These are phyloP conservation scores for Pangasius krempfi DNA, from an alignment of 2,797 vertebrate genomes.

Conservation along the genomic window DNA sequence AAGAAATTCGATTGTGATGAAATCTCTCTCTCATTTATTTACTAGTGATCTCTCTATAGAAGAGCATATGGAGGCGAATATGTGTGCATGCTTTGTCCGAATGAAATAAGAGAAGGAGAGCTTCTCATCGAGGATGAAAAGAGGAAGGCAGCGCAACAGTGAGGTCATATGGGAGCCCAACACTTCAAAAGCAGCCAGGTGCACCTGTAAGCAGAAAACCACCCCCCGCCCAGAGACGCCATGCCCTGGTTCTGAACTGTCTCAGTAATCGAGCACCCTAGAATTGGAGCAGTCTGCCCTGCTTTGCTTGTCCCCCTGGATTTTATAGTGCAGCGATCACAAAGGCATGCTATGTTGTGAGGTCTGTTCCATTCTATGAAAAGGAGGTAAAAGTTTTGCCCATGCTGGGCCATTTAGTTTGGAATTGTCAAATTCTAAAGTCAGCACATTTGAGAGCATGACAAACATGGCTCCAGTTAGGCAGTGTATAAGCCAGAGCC, in stretches of 20 bases:
- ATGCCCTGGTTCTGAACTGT: conserved; percentile 47
- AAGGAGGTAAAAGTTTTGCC: conserved; percentile 35
- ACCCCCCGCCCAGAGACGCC: conserved; percentile 1
- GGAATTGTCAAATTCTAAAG: conserved; percentile 55
- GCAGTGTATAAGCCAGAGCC: conserved; percentile 56
- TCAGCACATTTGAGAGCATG: conserved; percentile 57
- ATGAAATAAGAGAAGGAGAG: conserved; percentile 43
- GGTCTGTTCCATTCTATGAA: conserved; percentile 40
- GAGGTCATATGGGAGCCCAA: conserved; percentile 45
- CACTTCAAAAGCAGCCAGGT: conserved; percentile 42
- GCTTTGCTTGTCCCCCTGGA: conserved; percentile 33
- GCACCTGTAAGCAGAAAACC: conserved; percentile 47
- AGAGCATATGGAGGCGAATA: not conserved
- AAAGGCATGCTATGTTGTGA: conserved; percentile 1
- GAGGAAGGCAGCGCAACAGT: conserved; percentile 50
- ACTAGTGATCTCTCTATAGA: not conserved
- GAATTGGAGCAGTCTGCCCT: conserved; percentile 47
- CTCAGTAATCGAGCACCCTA: conserved; percentile 45
- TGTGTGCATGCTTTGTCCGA: conserved; percentile 35
- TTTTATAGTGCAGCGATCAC: conserved; percentile 26
- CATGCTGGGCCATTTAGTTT: conserved; percentile 17
- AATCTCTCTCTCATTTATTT: conserved; percentile 43
- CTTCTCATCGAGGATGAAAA: conserved; percentile 39
- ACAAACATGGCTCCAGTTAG: conserved; percentile 57
- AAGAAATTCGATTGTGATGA: conserved; percentile 37